A percentile compares a stretch with the other conserved stretches of the same genome.
These are phyloP conservation scores for Falco concolor DNA, from an alignment of 2,797 vertebrate genomes.

Conservation along the genomic window DNA sequence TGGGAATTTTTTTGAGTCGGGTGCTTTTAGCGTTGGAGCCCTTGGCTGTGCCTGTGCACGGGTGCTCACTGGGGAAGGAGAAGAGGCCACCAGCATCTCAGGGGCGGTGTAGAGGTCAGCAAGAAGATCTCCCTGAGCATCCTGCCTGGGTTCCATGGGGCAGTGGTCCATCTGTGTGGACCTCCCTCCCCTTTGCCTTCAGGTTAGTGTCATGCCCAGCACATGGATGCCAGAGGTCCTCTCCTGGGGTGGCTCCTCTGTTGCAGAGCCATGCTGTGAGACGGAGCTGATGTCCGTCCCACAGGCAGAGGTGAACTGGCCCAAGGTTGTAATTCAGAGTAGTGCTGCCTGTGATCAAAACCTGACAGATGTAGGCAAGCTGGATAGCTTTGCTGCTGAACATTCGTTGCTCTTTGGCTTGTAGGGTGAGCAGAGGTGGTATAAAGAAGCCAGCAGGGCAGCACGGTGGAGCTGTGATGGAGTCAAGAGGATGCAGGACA, in stretches of 20 bases:
- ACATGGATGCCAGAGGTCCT: neutral
- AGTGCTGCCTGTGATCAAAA: neutral
- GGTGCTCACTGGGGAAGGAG: neutral
- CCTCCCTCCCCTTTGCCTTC: neutral
- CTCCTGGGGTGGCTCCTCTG: neutral
- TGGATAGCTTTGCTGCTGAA: neutral
- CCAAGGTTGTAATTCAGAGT: neutral
- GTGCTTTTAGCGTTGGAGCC: neutral
- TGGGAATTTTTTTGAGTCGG: neutral
- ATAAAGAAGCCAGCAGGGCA: neutral
- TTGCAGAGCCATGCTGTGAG: neutral
- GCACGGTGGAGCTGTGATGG: neutral
- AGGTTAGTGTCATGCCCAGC: rapidly evolving
- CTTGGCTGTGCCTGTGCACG: rapidly evolving
- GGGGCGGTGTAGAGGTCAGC: neutral
- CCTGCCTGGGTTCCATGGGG: neutral
- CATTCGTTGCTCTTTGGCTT: rapidly evolving
- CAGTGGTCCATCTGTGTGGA: rapidly evolving
- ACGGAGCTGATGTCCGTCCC: neutral
- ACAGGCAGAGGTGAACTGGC: rapidly evolving
- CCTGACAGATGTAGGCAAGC: neutral
- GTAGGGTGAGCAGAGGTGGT: neutral
- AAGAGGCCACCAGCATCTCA: neutral
- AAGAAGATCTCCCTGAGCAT: neutral
- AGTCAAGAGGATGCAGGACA: neutral